A percentile compares a stretch with the other conserved stretches of the same genome.
Evolutionary conservation across 2,888 invertebrate species (phyloP).

Genomic region (Sarcophaga rosellei): DNA sequence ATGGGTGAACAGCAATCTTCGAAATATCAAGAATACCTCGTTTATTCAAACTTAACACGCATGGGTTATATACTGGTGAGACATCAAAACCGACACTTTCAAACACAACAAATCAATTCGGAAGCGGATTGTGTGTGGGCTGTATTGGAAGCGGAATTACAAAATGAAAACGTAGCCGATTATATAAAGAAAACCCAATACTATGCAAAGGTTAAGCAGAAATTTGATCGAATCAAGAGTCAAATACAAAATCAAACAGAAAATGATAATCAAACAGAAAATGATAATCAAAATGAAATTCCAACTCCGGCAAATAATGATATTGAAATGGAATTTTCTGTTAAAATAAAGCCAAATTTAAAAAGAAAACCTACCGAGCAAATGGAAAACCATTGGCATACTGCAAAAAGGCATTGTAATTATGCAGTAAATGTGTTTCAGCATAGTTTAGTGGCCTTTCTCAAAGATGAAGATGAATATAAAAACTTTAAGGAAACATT

Average conservation of each 20-base stretch:
- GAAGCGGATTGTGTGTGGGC: constrained; percentile 78
- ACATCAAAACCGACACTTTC: constrained; percentile 71
- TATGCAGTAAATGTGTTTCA: constrained; percentile 28
- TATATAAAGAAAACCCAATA: constrained; percentile 70
- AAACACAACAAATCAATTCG: constrained; percentile 43
- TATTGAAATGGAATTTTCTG: constrained; percentile 28
- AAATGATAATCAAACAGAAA: neutral
- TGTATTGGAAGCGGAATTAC: constrained; percentile 72
- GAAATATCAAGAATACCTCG: constrained; percentile 76
- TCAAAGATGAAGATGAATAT: constrained; percentile 74
- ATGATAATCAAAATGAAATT: neutral
- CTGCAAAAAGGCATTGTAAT: constrained; percentile 51
- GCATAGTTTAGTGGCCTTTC: constrained; percentile 74
- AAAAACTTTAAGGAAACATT: constrained; percentile 74
- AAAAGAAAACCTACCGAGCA: constrained; percentile 70
- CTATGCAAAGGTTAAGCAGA: constrained; percentile 69
- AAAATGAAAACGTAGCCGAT: constrained; percentile 72
- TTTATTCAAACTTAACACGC: constrained; percentile 78
- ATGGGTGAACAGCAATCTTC: constrained; percentile 74
- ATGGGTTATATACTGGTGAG: constrained; percentile 77
- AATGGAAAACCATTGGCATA: constrained; percentile 27
- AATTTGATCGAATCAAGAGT: constrained; percentile 70
- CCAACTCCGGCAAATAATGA: neutral
- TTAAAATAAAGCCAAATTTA: constrained; percentile 57
- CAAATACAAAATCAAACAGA: constrained; percentile 69